Evolutionary conservation across 2,797 vertebrate genomes (phyloP).

Genomic region (Anguilla pacifica): DNA sequence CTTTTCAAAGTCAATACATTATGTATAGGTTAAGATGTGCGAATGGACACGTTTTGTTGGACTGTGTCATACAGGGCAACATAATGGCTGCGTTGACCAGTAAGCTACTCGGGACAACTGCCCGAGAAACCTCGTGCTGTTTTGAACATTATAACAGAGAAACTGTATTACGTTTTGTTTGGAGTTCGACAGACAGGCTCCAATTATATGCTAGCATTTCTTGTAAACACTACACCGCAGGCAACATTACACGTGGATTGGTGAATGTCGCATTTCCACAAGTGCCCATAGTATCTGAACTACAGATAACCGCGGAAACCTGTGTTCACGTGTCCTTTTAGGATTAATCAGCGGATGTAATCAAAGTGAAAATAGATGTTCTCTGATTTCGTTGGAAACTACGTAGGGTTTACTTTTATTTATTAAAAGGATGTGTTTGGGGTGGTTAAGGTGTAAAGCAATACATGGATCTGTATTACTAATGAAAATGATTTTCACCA

Average conservation of each 20-base stretch:
- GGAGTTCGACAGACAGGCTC: neutral
- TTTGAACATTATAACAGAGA: neutral
- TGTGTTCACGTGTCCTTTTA: neutral
- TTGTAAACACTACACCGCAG: neutral
- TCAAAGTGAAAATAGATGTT: neutral
- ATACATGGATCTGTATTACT: neutral
- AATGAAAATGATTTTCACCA: neutral
- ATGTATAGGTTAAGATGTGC: neutral
- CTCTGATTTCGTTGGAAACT: neutral
- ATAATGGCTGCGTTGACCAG: slow-evolving; percentile 30
- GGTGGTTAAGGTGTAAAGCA: neutral
- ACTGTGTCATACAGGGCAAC: slow-evolving; percentile 1
- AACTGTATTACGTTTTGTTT: neutral
- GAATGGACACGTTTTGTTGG: neutral
- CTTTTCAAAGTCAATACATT: neutral
- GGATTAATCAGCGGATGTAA: neutral
- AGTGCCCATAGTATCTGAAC: neutral
- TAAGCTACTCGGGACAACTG: slow-evolving; percentile 18
- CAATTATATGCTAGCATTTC: neutral
- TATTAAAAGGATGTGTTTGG: neutral
- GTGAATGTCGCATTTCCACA: slow-evolving; percentile 40
- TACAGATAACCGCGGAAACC: neutral
- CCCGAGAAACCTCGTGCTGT: neutral
- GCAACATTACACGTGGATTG: slow-evolving; percentile 28
- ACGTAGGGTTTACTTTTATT: neutral